These are phyloP conservation scores for Mastigias papua DNA, from an alignment of 30 jellyfish, hydroid and myxozoan genomes.

Conservation along the genomic window DNA sequence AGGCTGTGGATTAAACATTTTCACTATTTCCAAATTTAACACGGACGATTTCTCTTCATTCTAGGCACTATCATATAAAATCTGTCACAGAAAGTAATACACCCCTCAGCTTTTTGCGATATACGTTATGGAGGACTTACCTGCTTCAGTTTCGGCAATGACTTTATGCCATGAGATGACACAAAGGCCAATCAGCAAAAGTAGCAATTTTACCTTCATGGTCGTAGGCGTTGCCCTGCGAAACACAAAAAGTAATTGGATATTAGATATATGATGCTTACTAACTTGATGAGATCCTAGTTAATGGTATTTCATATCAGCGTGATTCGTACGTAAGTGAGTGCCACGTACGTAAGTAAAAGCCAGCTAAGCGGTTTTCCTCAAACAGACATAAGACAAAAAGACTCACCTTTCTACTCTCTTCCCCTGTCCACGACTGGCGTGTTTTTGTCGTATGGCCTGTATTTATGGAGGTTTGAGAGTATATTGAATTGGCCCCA, in stretches of 20 bases:
- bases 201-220: not conserved
- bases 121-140: too few species aligned
- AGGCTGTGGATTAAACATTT: too few species aligned
- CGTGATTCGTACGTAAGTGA: too few species aligned
- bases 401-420: not conserved
- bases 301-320: not conserved
- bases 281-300: not conserved
- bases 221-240: not conserved
- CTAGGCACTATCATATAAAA: too few species aligned
- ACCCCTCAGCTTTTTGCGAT: too few species aligned
- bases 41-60: too few species aligned
- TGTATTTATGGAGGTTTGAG: not conserved
- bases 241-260: too few species aligned
- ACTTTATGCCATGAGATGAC: not conserved
- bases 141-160: too few species aligned
- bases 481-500: too few species aligned
- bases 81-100: too few species aligned
- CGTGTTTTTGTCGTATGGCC: not conserved
- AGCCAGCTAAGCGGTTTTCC: not conserved
- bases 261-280: not conserved
- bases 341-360: too few species aligned
- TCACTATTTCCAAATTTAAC: too few species aligned
- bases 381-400: not conserved
- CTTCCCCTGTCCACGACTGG: not conserved
- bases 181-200: not conserved